phyloP scores from a whole-genome alignment of 35 echinoderm and acorn worm genomes.

The Holothuria glaberrima region DNA sequence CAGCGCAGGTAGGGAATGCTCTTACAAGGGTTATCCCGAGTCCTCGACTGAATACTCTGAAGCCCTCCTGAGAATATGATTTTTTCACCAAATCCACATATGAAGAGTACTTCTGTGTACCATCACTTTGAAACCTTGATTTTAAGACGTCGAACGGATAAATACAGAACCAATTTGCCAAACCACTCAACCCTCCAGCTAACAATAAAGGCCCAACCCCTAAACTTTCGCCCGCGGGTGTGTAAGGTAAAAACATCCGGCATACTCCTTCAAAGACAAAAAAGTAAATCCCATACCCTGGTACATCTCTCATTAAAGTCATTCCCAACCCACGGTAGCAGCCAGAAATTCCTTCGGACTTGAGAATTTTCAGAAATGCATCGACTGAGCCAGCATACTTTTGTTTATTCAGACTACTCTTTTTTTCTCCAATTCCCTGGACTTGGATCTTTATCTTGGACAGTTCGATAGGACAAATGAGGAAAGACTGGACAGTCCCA shows the following conservation, averaged over 20 bases:
- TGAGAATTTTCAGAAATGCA: constrained; percentile 48
- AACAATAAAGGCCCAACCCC: background rate
- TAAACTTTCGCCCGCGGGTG: background rate
- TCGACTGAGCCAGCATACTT: constrained; percentile 55
- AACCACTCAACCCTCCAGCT: constrained; percentile 52
- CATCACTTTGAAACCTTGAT: constrained; percentile 53
- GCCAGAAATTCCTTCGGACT: constrained; percentile 35
- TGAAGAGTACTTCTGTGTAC: constrained; percentile 30
- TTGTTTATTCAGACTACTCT: background rate
- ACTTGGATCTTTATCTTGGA: constrained; percentile 56
- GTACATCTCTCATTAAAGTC: constrained; percentile 38
- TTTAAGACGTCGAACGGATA: constrained; percentile 61
- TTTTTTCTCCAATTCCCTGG: constrained; percentile 44
- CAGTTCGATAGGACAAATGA: constrained; percentile 56
- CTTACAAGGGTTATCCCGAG: constrained; percentile 37
- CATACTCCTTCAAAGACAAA: constrained; percentile 14
- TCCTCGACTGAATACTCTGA: constrained; percentile 40
- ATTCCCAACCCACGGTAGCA: constrained; percentile 55
- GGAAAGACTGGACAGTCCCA: constrained; percentile 9
- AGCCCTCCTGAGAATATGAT: constrained; percentile 24
- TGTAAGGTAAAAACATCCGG: background rate
- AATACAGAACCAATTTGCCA: constrained; percentile 27
- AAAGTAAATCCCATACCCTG: constrained; percentile 56
- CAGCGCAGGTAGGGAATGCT: constrained; percentile 52
- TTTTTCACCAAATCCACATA: constrained; percentile 17